Evolutionary conservation across 2,797 vertebrate species (phyloP).

Genomic region (Pagetopsis macropterus): DNA sequence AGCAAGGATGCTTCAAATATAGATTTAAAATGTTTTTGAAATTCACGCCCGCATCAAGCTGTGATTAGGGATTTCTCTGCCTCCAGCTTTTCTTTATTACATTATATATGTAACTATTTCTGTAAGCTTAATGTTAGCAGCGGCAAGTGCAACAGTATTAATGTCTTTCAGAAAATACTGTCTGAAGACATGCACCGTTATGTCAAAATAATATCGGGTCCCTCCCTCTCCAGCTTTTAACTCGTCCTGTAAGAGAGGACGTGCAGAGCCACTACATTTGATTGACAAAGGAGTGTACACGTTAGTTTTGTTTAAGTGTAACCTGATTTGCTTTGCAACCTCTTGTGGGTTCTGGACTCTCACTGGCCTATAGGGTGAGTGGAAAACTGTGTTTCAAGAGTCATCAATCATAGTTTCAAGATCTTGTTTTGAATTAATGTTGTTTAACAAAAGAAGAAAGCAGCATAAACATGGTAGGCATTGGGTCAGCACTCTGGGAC

Average conservation of each 20-base stretch:
- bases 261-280: background rate
- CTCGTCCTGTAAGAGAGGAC: background rate
- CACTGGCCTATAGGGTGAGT: background rate
- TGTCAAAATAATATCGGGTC: background rate
- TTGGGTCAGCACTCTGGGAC: background rate
- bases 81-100: background rate
- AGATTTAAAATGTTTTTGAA: background rate
- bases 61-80: background rate
- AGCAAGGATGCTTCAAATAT: background rate
- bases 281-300: background rate
- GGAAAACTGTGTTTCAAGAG: background rate
- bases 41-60: background rate
- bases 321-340: background rate
- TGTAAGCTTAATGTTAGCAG: background rate
- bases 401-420: background rate
- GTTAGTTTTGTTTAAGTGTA: background rate
- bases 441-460: background rate
- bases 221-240: too few relatives aligned
- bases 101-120: background rate
- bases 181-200: background rate
- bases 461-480: conserved; percentile 5
- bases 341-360: background rate
- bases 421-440: background rate
- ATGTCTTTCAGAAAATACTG: background rate
- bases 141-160: background rate